phyloP scores from a whole-genome alignment of 1,140 invertebrate genomes.

The Melanaphis sacchari region DNA sequence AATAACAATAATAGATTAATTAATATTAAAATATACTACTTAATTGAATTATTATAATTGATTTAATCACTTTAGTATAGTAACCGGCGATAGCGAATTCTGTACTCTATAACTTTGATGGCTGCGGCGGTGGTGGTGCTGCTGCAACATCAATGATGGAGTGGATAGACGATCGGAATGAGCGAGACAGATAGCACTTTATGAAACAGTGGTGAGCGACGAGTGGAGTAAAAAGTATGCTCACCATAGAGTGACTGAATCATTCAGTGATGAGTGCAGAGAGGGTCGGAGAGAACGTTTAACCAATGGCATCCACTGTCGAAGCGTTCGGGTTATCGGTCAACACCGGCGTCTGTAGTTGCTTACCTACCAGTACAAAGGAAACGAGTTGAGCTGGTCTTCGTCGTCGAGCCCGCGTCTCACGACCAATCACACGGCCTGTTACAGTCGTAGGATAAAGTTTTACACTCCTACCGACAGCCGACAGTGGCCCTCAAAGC shows the following conservation, averaged over 20 bases:
- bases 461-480: neutral
- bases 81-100: neutral
- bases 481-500: neutral
- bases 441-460: neutral
- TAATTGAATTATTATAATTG: neutral
- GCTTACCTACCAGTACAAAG: neutral
- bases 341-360: neutral
- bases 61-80: neutral
- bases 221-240: neutral
- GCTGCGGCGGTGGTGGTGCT: too few relatives aligned
- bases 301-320: neutral
- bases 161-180: neutral
- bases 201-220: too few relatives aligned
- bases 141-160: neutral
- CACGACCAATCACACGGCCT: neutral
- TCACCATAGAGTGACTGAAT: neutral
- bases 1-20: neutral
- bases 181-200: too few relatives aligned
- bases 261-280: neutral
- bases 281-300: neutral
- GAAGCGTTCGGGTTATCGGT: neutral
- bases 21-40: neutral
- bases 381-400: neutral
- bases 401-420: too few relatives aligned
- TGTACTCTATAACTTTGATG: too few relatives aligned